Base-by-base conservation (phyloP, 2,113 vertebrate species). In the Terrapene triunguis region DNA sequence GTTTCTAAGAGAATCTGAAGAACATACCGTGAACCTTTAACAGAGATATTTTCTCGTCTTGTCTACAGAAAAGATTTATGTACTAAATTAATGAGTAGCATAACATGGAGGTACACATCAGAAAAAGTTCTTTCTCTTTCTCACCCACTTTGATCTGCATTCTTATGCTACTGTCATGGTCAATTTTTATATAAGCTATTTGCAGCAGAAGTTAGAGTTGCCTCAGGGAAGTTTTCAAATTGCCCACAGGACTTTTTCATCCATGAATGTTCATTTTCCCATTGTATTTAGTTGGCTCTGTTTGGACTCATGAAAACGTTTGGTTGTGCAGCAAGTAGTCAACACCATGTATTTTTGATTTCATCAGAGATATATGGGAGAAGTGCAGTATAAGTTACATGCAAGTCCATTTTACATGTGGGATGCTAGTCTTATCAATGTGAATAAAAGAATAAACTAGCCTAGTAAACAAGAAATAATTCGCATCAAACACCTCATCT, bases 21-120 rank as follows among this genome's bases (percentile, higher is more conserved):
- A 94, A 94, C 87, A 44, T 94, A 95, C 94, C 94, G 95, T 95
- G 95, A 97, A 95, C 92, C 94, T 97, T 96, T 97, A 95, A 97
- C 96, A 96, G 93, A 72, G 65, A 21, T 11, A 85, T 88, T 93
- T 94, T 97, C 94, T 96, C 93, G 90, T 85, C 93, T 96, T 97
- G 95, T 97, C 96, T 97, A 94, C 90, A 97, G 94, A 96, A 97
- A 95, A 96, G 96, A 93, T 94, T 92, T 54, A 97, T 91, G 90
- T 97, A 95, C 97, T 97, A 93, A 97, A 97, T 96, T 94, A 97
- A 91, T 89, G 96, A 95, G 85, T 84, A 95, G 89, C 92, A 85
- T 95, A 78, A 89, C 90, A 96, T 89, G 87, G 93, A 95, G 93
- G 93, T 95, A 95, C 87, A 95, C 85, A 93, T 94, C 95, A 96